phyloP scores from a whole-genome alignment of 2,797 vertebrate genomes.

The Alcedo quadribrachys region DNA sequence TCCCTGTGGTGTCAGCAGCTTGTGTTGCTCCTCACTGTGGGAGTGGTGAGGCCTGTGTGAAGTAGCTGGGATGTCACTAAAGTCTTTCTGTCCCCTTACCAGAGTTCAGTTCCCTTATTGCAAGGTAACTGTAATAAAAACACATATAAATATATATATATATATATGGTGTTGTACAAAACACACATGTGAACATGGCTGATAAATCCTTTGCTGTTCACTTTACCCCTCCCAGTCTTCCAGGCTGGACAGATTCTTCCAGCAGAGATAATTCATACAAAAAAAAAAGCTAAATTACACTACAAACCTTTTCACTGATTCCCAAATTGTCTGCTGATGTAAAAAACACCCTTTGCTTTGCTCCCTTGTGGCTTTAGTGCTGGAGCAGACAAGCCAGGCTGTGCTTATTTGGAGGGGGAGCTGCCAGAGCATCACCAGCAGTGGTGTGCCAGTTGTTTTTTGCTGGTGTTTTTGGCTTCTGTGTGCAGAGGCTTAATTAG shows the following conservation, averaged over 20 bases:
- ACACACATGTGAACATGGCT: rapidly evolving
- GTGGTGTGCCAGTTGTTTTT: neutral
- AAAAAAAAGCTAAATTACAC: neutral
- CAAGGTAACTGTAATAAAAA: neutral
- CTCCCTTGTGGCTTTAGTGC: rapidly evolving
- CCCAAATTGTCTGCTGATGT: neutral
- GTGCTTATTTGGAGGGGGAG: neutral
- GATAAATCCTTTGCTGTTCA: neutral
- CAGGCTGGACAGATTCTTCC: neutral
- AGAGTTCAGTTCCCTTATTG: neutral
- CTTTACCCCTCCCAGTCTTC: neutral
- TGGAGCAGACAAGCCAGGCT: neutral
- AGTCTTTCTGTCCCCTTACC: neutral
- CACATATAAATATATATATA: rapidly evolving
- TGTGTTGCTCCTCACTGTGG: neutral
- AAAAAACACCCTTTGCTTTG: neutral
- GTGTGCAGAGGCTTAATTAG: conserved; percentile 8
- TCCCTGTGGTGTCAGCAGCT: neutral
- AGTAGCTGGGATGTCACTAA: neutral
- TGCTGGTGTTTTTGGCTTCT: neutral
- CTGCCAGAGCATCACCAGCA: neutral
- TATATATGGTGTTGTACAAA: neutral
- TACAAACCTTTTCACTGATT: neutral
- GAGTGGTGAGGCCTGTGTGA: neutral
- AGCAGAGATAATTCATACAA: neutral